Conservation (phyloP, 2,797 vertebrate genomes). For the Xiphophorus birchmanni region DNA sequence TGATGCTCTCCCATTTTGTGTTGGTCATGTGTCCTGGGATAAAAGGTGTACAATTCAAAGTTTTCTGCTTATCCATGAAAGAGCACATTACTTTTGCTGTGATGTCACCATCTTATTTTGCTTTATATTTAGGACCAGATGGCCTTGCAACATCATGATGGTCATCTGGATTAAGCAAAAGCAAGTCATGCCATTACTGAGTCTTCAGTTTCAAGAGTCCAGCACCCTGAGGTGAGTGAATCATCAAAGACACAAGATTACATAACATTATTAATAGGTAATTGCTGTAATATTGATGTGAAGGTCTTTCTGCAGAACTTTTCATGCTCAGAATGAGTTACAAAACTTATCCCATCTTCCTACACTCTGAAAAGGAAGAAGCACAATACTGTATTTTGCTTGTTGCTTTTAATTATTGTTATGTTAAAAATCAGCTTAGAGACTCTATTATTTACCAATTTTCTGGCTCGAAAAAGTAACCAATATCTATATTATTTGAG, state of each 20-base stretch:
- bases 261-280: neutral
- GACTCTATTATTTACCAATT: neutral
- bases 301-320: neutral
- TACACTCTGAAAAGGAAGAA: neutral
- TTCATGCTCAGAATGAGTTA: neutral
- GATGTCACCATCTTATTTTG: neutral
- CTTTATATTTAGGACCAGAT: neutral
- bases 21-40: neutral
- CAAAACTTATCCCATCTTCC: neutral
- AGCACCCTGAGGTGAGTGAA: neutral
- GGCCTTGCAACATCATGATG: neutral
- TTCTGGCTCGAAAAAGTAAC: neutral
- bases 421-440: neutral
- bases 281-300: neutral
- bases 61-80: neutral
- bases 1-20: neutral
- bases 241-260: neutral
- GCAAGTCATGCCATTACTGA: neutral
- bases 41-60: neutral
- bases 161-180: neutral
- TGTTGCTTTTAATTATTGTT: too few species aligned
- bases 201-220: neutral
- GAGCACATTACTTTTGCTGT: neutral
- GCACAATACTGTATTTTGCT: too few species aligned
- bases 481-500: neutral